phyloP scores from a whole-genome alignment of 2,113 vertebrate genomes.

The Anarhynchus alexandrinus region DNA sequence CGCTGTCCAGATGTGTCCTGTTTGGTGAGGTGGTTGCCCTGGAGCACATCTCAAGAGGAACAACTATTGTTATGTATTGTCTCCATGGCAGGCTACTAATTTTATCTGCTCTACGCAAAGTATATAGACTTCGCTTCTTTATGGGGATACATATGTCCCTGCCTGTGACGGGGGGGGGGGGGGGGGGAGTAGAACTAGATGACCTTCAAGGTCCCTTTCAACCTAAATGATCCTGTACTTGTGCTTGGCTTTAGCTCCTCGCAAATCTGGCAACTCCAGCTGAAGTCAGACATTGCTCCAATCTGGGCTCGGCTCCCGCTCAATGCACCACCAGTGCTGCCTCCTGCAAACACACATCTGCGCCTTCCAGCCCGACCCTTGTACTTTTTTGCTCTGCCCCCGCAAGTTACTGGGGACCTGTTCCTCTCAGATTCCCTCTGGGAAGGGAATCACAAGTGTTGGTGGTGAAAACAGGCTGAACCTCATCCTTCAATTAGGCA shows the following conservation, averaged over 20 bases:
- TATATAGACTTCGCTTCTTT: background rate
- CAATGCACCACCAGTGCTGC: fast-evolving
- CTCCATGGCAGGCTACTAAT: background rate
- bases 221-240: no score
- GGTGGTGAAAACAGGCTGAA: background rate
- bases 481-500: background rate
- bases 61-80: background rate
- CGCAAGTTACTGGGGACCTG: background rate
- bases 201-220: no score
- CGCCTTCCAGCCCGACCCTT: background rate
- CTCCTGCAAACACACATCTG: background rate
- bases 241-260: background rate
- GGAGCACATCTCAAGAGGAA: background rate
- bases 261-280: background rate
- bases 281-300: fast-evolving
- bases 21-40: no score
- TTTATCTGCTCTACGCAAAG: background rate
- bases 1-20: no score
- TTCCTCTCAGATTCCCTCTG: background rate
- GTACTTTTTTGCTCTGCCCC: background rate
- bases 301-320: background rate
- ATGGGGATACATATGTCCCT: background rate
- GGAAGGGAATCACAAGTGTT: background rate
- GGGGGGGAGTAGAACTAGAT: no score
- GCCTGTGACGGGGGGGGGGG: no score